These are phyloP conservation scores for Norana najaformis DNA, from an alignment of 2,888 invertebrate species.

Conservation along the genomic window DNA sequence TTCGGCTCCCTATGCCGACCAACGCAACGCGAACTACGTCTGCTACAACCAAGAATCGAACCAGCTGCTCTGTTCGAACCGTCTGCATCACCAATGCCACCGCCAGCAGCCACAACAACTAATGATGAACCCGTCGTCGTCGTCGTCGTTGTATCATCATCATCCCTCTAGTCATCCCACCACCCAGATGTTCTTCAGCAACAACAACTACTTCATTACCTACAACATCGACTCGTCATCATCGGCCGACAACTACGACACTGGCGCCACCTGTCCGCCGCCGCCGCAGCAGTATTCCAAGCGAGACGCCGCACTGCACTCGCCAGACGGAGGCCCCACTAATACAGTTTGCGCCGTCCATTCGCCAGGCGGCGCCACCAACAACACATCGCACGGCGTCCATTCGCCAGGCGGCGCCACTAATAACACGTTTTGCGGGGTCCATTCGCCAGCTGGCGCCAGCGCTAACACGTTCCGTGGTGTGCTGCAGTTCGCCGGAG, in stretches of 20 bases:
- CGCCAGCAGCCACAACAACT: neutral
- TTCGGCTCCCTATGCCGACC: neutral
- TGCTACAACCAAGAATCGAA: neutral
- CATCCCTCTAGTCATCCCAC: conserved; percentile 6
- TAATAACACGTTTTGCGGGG: neutral
- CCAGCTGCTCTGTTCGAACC: neutral
- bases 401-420: too few relatives aligned
- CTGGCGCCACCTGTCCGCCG: neutral
- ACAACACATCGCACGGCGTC: neutral
- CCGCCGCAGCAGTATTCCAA: neutral
- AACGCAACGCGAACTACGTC: neutral
- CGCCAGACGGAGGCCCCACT: neutral
- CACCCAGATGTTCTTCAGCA: conserved; percentile 26
- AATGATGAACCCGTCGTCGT: neutral
- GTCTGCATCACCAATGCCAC: conserved; percentile 20
- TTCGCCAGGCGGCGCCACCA: neutral
- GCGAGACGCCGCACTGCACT: neutral
- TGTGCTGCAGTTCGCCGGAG: neutral
- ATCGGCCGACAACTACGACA: neutral
- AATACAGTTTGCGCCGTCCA: too few relatives aligned
- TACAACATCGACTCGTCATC: conserved; percentile 20
- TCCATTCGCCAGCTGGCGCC: neutral
- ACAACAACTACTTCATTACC: conserved; percentile 26
- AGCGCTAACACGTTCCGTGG: neutral
- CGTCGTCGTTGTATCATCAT: neutral